phyloP scores from a whole-genome alignment of 1,140 invertebrate species.

The Brachionus rotundiformis region DNA sequence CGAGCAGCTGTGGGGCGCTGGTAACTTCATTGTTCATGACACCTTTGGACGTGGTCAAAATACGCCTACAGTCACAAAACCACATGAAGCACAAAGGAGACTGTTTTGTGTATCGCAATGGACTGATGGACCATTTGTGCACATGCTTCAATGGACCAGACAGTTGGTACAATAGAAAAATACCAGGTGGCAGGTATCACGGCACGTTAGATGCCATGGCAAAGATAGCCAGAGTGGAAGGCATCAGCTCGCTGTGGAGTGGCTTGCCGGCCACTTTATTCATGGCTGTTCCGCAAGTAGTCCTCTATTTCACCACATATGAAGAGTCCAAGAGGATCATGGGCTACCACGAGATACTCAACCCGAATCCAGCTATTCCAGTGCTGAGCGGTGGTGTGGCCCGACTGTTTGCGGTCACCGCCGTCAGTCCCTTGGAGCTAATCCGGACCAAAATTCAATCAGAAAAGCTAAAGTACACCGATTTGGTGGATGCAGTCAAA shows the following conservation, averaged over 20 bases:
- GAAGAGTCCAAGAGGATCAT: not conserved
- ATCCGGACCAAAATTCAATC: constrained; percentile 51
- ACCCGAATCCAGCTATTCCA: not conserved
- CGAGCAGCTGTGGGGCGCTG: constrained; percentile 18
- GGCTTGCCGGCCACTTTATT: constrained; percentile 43
- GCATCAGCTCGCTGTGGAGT: constrained; percentile 31
- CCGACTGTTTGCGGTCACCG: constrained; percentile 14
- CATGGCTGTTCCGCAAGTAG: constrained; percentile 40
- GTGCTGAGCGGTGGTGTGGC: constrained; percentile 20
- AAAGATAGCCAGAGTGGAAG: constrained; percentile 47
- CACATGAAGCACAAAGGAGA: not conserved
- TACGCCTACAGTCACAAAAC: constrained; percentile 42
- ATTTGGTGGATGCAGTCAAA: not conserved
- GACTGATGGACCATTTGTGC: constrained; percentile 49
- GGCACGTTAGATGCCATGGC: constrained; percentile 44
- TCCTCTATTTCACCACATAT: constrained; percentile 50
- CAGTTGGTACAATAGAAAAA: constrained; percentile 51
- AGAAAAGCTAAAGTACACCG: not conserved
- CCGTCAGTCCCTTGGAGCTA: constrained; percentile 35
- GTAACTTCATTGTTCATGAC: constrained; percentile 50
- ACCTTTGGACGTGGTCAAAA: constrained; percentile 47
- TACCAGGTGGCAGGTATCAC: constrained; percentile 33
- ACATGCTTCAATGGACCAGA: constrained; percentile 42
- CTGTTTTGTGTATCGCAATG: constrained; percentile 21
- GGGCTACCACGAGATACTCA: constrained; percentile 4